Percentiles rank a stretch among this genome's conserved stretches.
Conservation (phyloP, 2,888 invertebrate genomes). For the Acanthosoma haemorrhoidale region DNA sequence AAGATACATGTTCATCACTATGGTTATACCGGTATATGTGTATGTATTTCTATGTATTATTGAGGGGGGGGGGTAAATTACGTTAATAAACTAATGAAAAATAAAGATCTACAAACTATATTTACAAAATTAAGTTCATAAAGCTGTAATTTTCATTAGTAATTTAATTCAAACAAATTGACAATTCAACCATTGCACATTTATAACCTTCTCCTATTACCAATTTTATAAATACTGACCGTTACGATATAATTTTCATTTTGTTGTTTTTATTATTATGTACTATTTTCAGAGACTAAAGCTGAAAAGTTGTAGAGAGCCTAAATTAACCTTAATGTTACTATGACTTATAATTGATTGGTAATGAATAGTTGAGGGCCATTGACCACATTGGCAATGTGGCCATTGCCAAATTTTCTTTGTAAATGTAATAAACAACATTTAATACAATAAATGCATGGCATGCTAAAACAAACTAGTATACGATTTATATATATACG, state of each 20-base stretch:
- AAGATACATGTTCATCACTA: no score
- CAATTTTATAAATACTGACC: not conserved
- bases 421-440: not conserved
- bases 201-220: not conserved
- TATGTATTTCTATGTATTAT: no score
- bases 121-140: not conserved
- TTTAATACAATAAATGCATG: conserved; percentile 14
- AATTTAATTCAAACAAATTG: not conserved
- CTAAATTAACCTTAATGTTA: no score
- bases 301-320: no score
- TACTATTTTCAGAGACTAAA: no score
- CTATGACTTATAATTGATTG: no score
- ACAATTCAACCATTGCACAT: not conserved
- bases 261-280: not conserved
- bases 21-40: no score
- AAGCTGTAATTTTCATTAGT: conserved; percentile 15
- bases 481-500: conserved; percentile 9
- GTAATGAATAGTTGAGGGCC: not conserved
- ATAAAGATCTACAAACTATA: not conserved
- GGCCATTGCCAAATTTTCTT: not conserved
- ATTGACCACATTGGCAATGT: not conserved
- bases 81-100: not conserved
- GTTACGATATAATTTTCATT: not conserved
- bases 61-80: no score
- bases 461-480: conserved; percentile 35